These are phyloP conservation scores for Ophonus ardosiacus DNA, from an alignment of 2,888 invertebrate genomes.

Conservation along the genomic window DNA sequence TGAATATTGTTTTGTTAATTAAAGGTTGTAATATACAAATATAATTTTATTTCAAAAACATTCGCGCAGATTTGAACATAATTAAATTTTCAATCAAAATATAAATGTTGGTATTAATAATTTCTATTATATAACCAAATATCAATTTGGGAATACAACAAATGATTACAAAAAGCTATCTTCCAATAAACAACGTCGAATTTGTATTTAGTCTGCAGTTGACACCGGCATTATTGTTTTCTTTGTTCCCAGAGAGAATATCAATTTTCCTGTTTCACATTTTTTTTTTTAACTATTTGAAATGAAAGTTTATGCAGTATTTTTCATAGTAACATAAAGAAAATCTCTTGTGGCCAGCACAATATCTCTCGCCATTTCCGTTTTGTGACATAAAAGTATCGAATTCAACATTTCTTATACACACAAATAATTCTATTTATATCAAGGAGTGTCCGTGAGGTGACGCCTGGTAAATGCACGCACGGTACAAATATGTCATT, in stretches of 20 bases:
- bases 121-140: not conserved
- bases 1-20: not conserved
- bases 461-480: too few species aligned
- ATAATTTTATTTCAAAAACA: not conserved
- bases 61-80: not conserved
- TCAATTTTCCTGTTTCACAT: not conserved
- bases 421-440: too few species aligned
- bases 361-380: too few species aligned
- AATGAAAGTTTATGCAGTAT: too few species aligned
- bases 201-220: slow-evolving; percentile 40
- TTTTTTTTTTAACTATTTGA: too few species aligned
- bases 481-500: too few species aligned
- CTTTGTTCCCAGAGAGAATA: not conserved
- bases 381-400: too few species aligned
- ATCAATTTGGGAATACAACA: slow-evolving; percentile 1
- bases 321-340: too few species aligned
- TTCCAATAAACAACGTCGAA: not conserved
- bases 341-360: too few species aligned
- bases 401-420: too few species aligned
- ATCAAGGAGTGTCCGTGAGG: too few species aligned
- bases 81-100: slow-evolving; percentile 1
- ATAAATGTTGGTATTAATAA: not conserved
- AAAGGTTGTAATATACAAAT: not conserved
- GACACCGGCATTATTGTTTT: slow-evolving; percentile 38
- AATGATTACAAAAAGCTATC: not conserved